phyloP scores from a whole-genome alignment of 2,113 vertebrate species.

The Terrapene triunguis region DNA sequence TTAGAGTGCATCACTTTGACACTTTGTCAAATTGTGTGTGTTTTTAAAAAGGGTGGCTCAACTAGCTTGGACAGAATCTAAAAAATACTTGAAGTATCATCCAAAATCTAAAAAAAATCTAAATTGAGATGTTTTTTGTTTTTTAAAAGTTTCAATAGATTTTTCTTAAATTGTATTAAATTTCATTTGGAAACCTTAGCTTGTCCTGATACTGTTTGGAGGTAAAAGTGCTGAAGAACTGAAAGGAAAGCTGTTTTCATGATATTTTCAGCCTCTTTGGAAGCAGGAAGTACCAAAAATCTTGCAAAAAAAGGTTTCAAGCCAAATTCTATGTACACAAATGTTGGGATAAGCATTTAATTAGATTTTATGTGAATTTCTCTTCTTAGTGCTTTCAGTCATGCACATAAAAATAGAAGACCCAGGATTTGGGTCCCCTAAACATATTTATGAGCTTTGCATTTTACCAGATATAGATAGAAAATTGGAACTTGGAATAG shows the following conservation, averaged over 20 bases:
- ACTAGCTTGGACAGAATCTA: background rate
- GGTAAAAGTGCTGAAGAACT: background rate
- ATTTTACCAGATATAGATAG: slow-evolving; percentile 10
- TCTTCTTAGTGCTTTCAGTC: background rate
- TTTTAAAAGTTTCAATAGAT: fast-evolving
- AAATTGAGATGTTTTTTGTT: too few species aligned
- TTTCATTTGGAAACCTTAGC: background rate
- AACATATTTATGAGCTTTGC: fast-evolving
- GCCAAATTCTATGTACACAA: background rate
- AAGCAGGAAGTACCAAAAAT: background rate
- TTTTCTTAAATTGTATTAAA: background rate
- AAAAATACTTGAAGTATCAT: background rate
- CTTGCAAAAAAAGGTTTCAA: background rate
- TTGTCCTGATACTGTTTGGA: background rate
- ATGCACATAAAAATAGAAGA: background rate
- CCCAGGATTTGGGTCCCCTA: background rate
- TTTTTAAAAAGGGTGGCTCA: background rate
- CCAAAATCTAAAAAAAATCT: background rate
- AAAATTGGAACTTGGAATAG: slow-evolving; percentile 1
- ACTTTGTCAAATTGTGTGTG: background rate
- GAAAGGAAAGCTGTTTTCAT: background rate
- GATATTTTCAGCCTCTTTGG: background rate
- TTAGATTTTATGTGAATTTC: background rate
- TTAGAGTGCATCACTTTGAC: background rate
- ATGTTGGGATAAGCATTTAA: background rate